Base-by-base conservation (phyloP, 2,888 invertebrate species). In the Andrena flavipes region DNA sequence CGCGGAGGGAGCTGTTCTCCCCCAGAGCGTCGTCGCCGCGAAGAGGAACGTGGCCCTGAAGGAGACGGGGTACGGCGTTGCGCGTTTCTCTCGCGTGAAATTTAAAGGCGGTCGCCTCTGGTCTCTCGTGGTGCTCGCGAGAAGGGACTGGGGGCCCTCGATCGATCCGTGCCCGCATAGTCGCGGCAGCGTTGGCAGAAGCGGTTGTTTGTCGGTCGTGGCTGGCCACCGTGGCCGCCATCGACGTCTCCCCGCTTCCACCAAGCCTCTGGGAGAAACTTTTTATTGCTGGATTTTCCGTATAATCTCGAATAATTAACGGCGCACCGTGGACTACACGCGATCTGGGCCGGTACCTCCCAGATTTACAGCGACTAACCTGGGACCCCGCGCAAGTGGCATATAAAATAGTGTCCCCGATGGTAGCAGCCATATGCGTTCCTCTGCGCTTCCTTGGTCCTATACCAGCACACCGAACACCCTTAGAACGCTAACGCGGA, bases 221-320 rank as follows among this genome's bases (percentile, higher is more conserved):
- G 69, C 76, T 60, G 62, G 76, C 76, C 82, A 69, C 63, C 67
- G 64, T 67, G 33, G 62, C 72, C 72, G 72, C 42, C 79, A 30
- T 51, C 59, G 62, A 62, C 60, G 76, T 16, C 54, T 8, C 60
- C 56, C 42, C 59, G 30, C 5, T 16, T 29, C 48, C 63, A 5
- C 76, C 42, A 2, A 23, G 56, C 20, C 42, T 2, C 23, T 26
- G 74, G 82, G 79, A 79, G 85, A 85, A 90, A 89, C 80, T 91
- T 91, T 91, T 91, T 91, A 89, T 88, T 89, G 83, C 87, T 68
- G 86, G 89, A 89, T 90, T 91, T 91, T 82, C 90, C 82, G 88
- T 88, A 86, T 92, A 92, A 92, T 91, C 91, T 89, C 89, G 87
- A 87, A 89, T 92, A 92, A 92, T 92, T 91, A 91, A 91, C 90